Percentiles rank a stretch among this genome's conserved stretches.
Conservation (phyloP, 1,140 invertebrate genomes). For the Rhyacophila brunnea region DNA sequence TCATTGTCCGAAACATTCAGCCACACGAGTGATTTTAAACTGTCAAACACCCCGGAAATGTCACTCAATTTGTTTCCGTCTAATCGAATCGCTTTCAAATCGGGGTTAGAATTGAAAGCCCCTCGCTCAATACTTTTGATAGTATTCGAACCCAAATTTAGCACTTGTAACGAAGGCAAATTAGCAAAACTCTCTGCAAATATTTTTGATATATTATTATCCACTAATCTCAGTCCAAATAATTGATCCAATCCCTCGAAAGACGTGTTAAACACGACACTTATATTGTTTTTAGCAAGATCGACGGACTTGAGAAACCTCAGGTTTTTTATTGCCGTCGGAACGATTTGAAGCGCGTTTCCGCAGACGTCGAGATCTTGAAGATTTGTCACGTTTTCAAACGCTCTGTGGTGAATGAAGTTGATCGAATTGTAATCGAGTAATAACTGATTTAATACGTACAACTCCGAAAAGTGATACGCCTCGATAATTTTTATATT, state of each 20-base stretch:
- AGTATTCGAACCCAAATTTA: slow-evolving; percentile 69
- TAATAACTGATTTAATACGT: slow-evolving; percentile 69
- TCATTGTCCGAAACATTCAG: slow-evolving; percentile 71
- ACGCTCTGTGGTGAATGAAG: slow-evolving; percentile 68
- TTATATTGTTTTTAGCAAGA: slow-evolving; percentile 75
- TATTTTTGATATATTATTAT: slow-evolving; percentile 67
- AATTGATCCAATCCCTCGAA: slow-evolving; percentile 64
- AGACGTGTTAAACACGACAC: slow-evolving; percentile 57
- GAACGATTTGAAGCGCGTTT: slow-evolving; percentile 72
- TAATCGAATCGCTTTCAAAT: slow-evolving; percentile 64
- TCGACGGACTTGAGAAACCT: slow-evolving; percentile 72
- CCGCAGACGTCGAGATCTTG: slow-evolving; percentile 76
- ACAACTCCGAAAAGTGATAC: slow-evolving; percentile 69
- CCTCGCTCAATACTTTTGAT: slow-evolving; percentile 63
- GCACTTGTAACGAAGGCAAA: slow-evolving; percentile 62
- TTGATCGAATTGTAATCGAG: slow-evolving; percentile 74
- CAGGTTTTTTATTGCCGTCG: slow-evolving; percentile 66
- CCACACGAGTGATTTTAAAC: slow-evolving; percentile 65
- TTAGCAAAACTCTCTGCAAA: slow-evolving; percentile 66
- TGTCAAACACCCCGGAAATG: slow-evolving; percentile 65
- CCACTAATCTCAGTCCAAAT: slow-evolving; percentile 64
- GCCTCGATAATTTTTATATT: slow-evolving; percentile 66
- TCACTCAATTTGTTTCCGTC: slow-evolving; percentile 67
- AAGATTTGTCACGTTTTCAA: slow-evolving; percentile 76
- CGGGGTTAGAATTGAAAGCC: slow-evolving; percentile 64